These are phyloP conservation scores for Acanthococcus lagerstroemiae DNA, from an alignment of 2,888 invertebrate genomes.

Conservation along the genomic window DNA sequence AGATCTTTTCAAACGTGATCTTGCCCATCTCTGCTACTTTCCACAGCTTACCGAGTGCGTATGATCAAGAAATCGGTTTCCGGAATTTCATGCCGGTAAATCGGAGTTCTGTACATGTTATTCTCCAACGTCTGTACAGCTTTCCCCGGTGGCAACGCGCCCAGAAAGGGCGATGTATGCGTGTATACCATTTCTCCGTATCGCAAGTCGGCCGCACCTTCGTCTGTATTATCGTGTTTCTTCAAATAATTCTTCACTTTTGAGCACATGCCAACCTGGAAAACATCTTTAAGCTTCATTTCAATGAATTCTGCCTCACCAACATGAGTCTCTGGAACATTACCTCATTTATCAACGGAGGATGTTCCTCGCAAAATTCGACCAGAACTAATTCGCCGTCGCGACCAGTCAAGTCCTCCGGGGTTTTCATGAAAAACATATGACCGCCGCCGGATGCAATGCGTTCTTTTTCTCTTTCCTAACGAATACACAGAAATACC, in stretches of 20 bases:
- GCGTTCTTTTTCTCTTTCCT: slow-evolving; percentile 85
- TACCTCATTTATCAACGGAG: slow-evolving; percentile 87
- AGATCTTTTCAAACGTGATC: too few species aligned
- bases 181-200: slow-evolving; percentile 94
- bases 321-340: too few species aligned
- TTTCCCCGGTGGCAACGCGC: slow-evolving; percentile 85
- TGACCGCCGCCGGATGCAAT: slow-evolving; percentile 95
- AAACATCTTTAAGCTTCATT: slow-evolving; percentile 14
- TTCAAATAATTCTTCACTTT: slow-evolving; percentile 98
- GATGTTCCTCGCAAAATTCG: slow-evolving; percentile 97
- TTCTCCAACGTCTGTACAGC: slow-evolving; percentile 90
- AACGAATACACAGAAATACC: slow-evolving; percentile 36
- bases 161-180: slow-evolving; percentile 94
- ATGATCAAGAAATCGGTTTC: slow-evolving; percentile 85
- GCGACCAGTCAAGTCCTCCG: slow-evolving; percentile 84
- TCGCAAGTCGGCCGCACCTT: slow-evolving; percentile 67
- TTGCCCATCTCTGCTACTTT: too few species aligned
- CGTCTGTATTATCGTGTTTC: slow-evolving; percentile 83
- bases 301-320: too few species aligned
- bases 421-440: slow-evolving; percentile 96
- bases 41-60: slow-evolving; percentile 55
- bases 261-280: slow-evolving; percentile 87
- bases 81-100: slow-evolving; percentile 74
- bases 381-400: slow-evolving; percentile 84
- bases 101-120: slow-evolving; percentile 92